These are phyloP conservation scores for Aldabrachelys gigantea DNA, from an alignment of 2,113 vertebrate species.

Conservation along the genomic window DNA sequence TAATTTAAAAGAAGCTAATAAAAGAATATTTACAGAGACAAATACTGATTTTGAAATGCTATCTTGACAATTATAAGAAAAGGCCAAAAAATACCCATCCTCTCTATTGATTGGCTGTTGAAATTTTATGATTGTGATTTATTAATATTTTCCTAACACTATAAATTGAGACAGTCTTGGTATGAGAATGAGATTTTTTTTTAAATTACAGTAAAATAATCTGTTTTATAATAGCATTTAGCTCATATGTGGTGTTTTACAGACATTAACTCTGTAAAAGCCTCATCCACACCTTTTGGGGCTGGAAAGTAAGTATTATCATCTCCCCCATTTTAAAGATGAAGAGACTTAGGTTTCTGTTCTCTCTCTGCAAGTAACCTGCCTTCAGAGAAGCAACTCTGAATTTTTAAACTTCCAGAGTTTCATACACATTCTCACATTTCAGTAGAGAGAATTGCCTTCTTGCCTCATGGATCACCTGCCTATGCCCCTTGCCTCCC, in stretches of 20 bases:
- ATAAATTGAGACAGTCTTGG: not conserved
- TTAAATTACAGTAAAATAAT: not conserved
- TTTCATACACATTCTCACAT: conserved; percentile 20
- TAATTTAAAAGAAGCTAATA: conserved; percentile 14
- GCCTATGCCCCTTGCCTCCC: rapidly evolving
- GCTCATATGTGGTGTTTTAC: not conserved
- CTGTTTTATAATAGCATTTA: not conserved
- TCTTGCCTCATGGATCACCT: not conserved
- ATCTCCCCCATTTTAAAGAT: not conserved
- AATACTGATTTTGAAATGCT: not conserved
- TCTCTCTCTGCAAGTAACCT: not conserved
- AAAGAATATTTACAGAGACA: conserved; percentile 40
- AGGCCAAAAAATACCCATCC: not conserved
- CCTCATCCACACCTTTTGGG: conserved; percentile 22
- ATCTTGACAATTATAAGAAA: not conserved
- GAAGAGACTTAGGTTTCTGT: conserved; percentile 4
- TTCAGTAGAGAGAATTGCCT: not conserved
- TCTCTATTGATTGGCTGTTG: not conserved
- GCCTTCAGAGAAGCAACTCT: not conserved
- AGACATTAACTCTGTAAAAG: not conserved
- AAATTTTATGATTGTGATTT: not conserved
- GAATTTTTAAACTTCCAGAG: not conserved
- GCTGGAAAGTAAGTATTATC: conserved; percentile 61
- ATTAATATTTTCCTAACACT: not conserved
- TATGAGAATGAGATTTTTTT: not conserved